A percentile compares a stretch with the other conserved stretches of the same genome.
These are phyloP conservation scores for Rhyzopertha dominica DNA, from an alignment of 1,140 invertebrate species.

Conservation along the genomic window DNA sequence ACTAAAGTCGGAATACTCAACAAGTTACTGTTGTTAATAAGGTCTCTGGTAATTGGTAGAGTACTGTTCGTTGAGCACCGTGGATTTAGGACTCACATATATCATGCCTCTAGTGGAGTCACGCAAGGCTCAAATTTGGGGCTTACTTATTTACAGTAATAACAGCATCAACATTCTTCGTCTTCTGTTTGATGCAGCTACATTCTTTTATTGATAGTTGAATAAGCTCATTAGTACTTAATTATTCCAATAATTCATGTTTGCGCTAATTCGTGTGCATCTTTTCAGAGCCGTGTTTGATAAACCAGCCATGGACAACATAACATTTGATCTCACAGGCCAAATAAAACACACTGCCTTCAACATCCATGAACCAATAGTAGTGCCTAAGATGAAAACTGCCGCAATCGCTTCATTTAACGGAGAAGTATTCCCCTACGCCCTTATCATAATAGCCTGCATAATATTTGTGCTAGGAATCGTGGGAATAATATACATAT, in stretches of 20 bases:
- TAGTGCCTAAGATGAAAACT: conserved; percentile 46
- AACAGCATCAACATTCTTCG: conserved; percentile 1
- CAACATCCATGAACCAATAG: conserved; percentile 63
- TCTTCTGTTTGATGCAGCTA: not conserved
- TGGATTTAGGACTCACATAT: too few relatives aligned
- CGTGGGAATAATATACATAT: conserved; percentile 85
- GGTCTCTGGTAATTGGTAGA: too few relatives aligned
- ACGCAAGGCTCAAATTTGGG: too few relatives aligned
- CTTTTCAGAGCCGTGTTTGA: conserved; percentile 52
- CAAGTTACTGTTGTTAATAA: too few relatives aligned
- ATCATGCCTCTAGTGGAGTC: too few relatives aligned
- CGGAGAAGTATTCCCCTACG: conserved; percentile 77
- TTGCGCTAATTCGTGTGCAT: too few relatives aligned
- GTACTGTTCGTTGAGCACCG: too few relatives aligned
- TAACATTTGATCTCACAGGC: conserved; percentile 61
- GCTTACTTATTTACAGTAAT: too few relatives aligned
- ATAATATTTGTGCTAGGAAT: conserved; percentile 81
- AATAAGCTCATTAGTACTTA: not conserved
- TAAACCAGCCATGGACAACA: conserved; percentile 55
- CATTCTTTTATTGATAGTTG: conserved; percentile 6
- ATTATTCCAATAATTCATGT: too few relatives aligned
- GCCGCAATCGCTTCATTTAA: conserved; percentile 59
- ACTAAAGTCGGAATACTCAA: too few relatives aligned
- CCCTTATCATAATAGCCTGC: conserved; percentile 78
- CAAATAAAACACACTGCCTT: conserved; percentile 61